These are phyloP conservation scores for Galaxea fascicularis DNA, from an alignment of 92 coral and sea anemone genomes.

Conservation along the genomic window DNA sequence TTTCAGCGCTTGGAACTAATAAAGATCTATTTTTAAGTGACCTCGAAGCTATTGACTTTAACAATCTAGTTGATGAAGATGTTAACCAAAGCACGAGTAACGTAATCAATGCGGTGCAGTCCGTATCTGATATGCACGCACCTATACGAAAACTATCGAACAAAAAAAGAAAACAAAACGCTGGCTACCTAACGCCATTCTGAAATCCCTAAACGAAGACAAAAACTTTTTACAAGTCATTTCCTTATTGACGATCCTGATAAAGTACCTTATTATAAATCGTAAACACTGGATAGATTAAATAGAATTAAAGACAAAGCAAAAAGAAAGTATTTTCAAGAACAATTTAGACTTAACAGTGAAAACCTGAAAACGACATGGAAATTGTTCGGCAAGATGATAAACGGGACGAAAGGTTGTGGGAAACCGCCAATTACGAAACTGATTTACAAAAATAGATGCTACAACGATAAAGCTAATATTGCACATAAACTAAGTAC, in stretches of 20 bases:
- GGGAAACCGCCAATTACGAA: conserved; percentile 55
- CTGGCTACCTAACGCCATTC: too few relatives aligned
- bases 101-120: conserved; percentile 27
- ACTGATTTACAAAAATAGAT: too few relatives aligned
- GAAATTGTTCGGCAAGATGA: conserved; percentile 59
- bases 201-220: too few relatives aligned
- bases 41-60: conserved; percentile 51
- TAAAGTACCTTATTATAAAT: too few relatives aligned
- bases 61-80: conserved; percentile 17
- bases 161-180: too few relatives aligned
- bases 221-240: too few relatives aligned
- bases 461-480: conserved; percentile 59
- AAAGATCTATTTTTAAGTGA: conserved; percentile 51
- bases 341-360: too few relatives aligned
- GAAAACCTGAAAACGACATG: too few relatives aligned
- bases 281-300: conserved; percentile 48
- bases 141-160: conserved; percentile 44
- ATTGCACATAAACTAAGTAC: conserved; percentile 63
- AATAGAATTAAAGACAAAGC: conserved; percentile 50
- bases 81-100: conserved; percentile 50
- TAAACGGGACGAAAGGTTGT: conserved; percentile 53
- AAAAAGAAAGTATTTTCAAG: conserved; percentile 46
- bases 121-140: conserved; percentile 50
- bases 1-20: too few relatives aligned
- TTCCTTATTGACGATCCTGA: too few relatives aligned